Conservation (phyloP, 2,888 invertebrate species). For the Marronus borbonicus region DNA sequence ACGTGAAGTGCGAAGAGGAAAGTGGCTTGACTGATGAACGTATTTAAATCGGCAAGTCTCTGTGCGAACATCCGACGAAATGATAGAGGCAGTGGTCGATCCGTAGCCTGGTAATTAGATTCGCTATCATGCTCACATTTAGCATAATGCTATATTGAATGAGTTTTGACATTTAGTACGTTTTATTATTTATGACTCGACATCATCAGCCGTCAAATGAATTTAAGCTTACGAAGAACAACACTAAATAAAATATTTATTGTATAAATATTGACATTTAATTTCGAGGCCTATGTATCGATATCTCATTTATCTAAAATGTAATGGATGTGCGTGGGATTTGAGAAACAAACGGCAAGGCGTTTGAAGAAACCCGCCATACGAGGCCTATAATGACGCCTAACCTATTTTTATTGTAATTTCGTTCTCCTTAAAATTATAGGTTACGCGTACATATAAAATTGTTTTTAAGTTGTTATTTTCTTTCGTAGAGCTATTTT, state of each 20-base stretch:
- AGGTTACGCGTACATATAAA: slow-evolving; percentile 21
- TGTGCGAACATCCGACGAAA: too few relatives aligned
- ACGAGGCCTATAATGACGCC: slow-evolving; percentile 24
- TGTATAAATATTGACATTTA: slow-evolving; percentile 5
- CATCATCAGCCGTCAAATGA: too few relatives aligned
- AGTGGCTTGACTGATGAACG: too few relatives aligned
- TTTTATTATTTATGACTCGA: neutral
- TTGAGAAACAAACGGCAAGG: slow-evolving; percentile 7
- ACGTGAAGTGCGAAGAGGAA: too few relatives aligned
- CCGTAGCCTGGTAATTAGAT: too few relatives aligned
- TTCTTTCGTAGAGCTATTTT: slow-evolving; percentile 11
- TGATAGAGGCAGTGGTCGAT: too few relatives aligned
- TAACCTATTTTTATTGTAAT: slow-evolving; percentile 41
- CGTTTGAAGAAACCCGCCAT: slow-evolving; percentile 34
- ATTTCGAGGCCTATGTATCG: neutral
- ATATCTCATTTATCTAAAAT: slow-evolving; percentile 33
- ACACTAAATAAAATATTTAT: neutral
- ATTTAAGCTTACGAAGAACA: too few relatives aligned
- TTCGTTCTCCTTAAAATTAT: slow-evolving; percentile 25
- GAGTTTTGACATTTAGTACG: neutral
- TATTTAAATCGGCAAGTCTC: too few relatives aligned
- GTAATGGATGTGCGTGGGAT: slow-evolving; percentile 31
- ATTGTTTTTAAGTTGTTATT: slow-evolving; percentile 21
- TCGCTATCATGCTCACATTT: too few relatives aligned
- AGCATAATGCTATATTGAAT: too few relatives aligned